phyloP scores from a whole-genome alignment of 92 coral and sea anemone species.

The Muricea muricata region DNA sequence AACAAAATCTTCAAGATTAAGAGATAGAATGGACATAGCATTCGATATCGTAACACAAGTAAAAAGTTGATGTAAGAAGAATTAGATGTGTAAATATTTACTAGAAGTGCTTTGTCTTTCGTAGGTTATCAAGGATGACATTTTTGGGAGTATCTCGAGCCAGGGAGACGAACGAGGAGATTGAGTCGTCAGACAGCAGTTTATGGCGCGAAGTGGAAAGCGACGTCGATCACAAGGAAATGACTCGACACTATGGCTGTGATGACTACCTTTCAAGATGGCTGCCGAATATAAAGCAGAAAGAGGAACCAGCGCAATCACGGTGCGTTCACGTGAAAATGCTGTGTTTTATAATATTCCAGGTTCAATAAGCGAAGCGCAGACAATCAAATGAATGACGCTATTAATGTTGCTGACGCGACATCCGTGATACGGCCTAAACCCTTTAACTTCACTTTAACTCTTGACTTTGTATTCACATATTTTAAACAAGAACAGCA shows the following conservation, averaged over 20 bases:
- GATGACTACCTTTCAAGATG: conserved; percentile 40
- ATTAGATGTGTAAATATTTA: background rate
- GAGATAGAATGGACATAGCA: no score
- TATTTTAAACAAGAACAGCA: no score
- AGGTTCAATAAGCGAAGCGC: no score
- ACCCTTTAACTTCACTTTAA: no score
- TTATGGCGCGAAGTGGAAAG: conserved; percentile 3
- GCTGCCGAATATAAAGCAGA: conserved; percentile 17
- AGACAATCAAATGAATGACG: no score
- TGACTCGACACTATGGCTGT: conserved; percentile 13
- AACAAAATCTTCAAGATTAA: no score
- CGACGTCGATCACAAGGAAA: conserved; percentile 30
- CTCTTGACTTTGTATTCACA: no score
- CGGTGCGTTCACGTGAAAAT: background rate
- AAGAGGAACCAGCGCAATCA: background rate
- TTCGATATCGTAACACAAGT: no score
- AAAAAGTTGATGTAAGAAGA: no score
- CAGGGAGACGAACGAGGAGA: background rate
- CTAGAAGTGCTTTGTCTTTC: background rate
- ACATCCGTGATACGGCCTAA: no score
- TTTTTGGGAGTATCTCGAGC: background rate
- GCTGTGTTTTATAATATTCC: no score
- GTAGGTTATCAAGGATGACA: background rate
- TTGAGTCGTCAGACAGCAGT: background rate
- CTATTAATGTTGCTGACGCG: no score